Evolutionary conservation across 2,888 invertebrate species (phyloP), one percentile per base, ranked within the genome.

Genomic region (Campoplex nolae): DNA sequence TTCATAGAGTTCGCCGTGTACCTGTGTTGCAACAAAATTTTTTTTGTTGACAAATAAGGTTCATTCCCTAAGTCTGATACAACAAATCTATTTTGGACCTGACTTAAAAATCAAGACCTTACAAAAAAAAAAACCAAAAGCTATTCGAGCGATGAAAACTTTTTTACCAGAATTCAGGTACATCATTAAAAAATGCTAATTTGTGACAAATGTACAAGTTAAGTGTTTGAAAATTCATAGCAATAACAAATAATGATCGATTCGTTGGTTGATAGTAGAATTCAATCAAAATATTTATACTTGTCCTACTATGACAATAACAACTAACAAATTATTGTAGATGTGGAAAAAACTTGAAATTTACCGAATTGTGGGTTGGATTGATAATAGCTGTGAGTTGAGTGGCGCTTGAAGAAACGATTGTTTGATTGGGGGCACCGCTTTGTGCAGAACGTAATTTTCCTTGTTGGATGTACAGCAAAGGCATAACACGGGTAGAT

Each of bases 391-490:
- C 92, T 13, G 93, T 90, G 23, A 93, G 90, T 88, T 93, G 93
- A 9, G 93, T 90, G 38, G 92, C 88, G 85, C 88, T 90, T 2
- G 92, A 84, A 62, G 93, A 89, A 77, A 93, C 92, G 67, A 92
- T 87, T 35, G 92, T 88, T 80, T 92, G 93, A 90, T 90, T 93
- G 35, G 92, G 77, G 62, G 91, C 89, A 77, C 90, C 89, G 35
- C 91, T 85, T 83, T 91, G 92, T 32, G 88, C 89, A 3, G 92
- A 84, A 32, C 92, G 90, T 62, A 93, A 78, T 90, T 93, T 93
- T 83, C 92, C 92, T 85, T 92, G 93, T 71, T 93, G 94, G 73
- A 94, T 93, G 78, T 94, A 94, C 83, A 94, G 86, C 89, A 94
- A 89, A 79, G 93, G 93, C 92, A 93, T 93, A 76, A 94, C 92